phyloP scores from a whole-genome alignment of 1,140 invertebrate genomes.

The Chironomus striatipennis region DNA sequence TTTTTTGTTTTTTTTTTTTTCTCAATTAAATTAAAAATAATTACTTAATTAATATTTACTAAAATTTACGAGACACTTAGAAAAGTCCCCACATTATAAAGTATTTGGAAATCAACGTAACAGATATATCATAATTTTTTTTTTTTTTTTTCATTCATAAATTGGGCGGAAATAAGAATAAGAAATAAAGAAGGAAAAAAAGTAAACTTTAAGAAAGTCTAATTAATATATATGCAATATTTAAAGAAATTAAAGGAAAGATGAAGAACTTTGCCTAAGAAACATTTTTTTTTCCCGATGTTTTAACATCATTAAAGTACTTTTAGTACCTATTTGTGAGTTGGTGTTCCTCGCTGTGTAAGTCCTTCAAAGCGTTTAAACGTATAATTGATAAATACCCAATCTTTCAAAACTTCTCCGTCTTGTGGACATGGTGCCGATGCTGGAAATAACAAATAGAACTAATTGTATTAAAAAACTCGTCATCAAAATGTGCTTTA shows the following conservation, averaged over 20 bases:
- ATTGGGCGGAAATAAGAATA: neutral
- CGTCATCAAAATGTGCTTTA: neutral
- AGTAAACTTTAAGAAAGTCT: neutral
- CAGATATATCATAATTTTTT: neutral
- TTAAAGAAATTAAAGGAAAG: neutral
- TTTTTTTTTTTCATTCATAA: neutral
- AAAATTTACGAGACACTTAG: neutral
- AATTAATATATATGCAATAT: neutral
- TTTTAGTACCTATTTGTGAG: constrained; percentile 28
- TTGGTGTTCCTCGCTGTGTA: constrained; percentile 74
- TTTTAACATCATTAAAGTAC: neutral
- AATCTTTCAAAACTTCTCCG: constrained; percentile 86
- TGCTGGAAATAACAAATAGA: constrained; percentile 48
- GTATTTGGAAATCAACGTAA: constrained; percentile 2
- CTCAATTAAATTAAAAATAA: neutral
- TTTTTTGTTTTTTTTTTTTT: too few relatives aligned
- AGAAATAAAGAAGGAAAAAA: neutral
- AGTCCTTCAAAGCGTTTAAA: constrained; percentile 98
- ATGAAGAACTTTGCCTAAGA: constrained; percentile 5
- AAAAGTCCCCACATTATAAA: neutral
- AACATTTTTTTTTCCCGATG: neutral
- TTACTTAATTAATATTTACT: neutral
- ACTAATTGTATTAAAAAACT: constrained; percentile 24
- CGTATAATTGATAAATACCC: constrained; percentile 99
- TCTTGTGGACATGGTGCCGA: constrained; percentile 72